Conservation (phyloP, 2,888 invertebrate genomes). For the Stenoptilia bipunctidactyla region DNA sequence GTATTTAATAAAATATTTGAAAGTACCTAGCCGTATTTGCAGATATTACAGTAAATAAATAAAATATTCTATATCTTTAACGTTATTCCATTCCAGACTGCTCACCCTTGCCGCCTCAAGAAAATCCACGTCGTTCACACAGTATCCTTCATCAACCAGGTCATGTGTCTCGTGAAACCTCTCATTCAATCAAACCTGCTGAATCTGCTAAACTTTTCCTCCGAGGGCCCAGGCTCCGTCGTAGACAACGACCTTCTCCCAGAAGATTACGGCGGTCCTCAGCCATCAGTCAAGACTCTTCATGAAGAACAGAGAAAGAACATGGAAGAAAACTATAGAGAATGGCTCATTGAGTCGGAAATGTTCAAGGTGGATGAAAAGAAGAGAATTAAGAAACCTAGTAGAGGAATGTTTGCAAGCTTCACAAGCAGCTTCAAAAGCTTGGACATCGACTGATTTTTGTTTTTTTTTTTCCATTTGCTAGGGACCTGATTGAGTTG, state of each 20-base stretch:
- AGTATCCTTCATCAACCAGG: constrained; percentile 76
- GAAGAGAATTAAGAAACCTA: constrained; percentile 56
- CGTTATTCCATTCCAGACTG: constrained; percentile 63
- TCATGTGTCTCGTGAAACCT: constrained; percentile 75
- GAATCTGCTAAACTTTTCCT: constrained; percentile 70
- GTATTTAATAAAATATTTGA: no score
- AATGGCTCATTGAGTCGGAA: constrained; percentile 74
- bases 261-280: constrained; percentile 74
- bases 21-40: no score
- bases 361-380: constrained; percentile 66
- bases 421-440: constrained; percentile 63
- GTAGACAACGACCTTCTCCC: constrained; percentile 55
- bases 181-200: constrained; percentile 74
- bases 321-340: constrained; percentile 70
- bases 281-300: constrained; percentile 60
- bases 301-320: constrained; percentile 68
- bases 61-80: no score
- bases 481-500: constrained; percentile 29
- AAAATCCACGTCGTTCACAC: constrained; percentile 77
- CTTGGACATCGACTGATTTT: constrained; percentile 55
- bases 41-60: no score
- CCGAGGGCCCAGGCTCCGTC: constrained; percentile 58
- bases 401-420: constrained; percentile 60
- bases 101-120: constrained; percentile 75
- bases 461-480: constrained; percentile 9